Base-by-base conservation (phyloP, 2,113 vertebrate species). In the Mohoua ochrocephala region DNA sequence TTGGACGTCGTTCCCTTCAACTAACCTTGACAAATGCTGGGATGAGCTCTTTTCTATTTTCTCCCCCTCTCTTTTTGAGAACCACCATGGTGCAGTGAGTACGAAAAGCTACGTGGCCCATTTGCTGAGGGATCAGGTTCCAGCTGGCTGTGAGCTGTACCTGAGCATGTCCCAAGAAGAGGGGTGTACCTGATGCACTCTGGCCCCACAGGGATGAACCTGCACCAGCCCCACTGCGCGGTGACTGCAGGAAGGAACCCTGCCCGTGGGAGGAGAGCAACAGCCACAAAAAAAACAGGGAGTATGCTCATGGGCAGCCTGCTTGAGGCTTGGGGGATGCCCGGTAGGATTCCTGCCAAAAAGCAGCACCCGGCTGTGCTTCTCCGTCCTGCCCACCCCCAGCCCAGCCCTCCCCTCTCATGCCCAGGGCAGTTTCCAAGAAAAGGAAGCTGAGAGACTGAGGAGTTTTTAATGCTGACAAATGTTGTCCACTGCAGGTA, bases 201-300 rank as follows among this genome's bases (percentile, higher is more conserved):
- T 16, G 39, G 13, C 10, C 35, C 59, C 39, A 3, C 4, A 10
- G 63, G 15, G 7, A 13, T 49, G 17, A n/a, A 21, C n/a, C n/a
- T 52, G 7, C 50, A 44, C 27, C 28, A 37, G 31, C 31, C 17
- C 10, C 31, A 22, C 0, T 0, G 17, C 31, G 24, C 0, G 0
- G 14, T 27, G 61, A 13, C 28, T 45, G 28, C 4, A 7, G 52
- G 31, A 49, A 35, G 37, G 31, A 83, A 86, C 44, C 3, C 19
- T 91, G 57, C 7, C 57, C 26, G 0, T 56, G 53, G 20, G 19
- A 93, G 24, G 21, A 50, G 22, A 83, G 12, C 9, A 77, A 9
- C 23, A 78, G 7, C 21, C 47, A 35, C 21, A 13, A 10, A 65
- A 64, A 3, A 0, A 15, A 0, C 0, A 0, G 7, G 6, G 42